phyloP scores from a whole-genome alignment of 1,140 invertebrate genomes.

The Ceratosolen fusciceps region DNA sequence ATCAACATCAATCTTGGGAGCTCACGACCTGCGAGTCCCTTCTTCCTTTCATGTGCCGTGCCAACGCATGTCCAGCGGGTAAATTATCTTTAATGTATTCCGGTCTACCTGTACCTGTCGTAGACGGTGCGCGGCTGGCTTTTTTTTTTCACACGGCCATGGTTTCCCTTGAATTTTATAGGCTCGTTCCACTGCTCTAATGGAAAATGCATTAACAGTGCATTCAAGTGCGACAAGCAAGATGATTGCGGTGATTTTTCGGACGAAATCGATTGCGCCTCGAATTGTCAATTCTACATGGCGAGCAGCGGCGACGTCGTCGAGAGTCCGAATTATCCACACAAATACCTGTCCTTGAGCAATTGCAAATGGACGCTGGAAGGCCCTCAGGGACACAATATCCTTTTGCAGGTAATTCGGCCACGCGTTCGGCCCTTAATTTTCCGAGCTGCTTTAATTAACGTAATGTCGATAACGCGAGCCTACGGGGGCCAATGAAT shows the following conservation, averaged over 20 bases:
- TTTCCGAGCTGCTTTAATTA: too few species aligned
- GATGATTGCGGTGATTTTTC: conserved; percentile 94
- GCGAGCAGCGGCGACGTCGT: conserved; percentile 95
- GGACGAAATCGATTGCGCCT: conserved; percentile 91
- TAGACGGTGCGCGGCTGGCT: too few species aligned
- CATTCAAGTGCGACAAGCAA: conserved; percentile 92
- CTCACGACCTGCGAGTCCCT: conserved; percentile 93
- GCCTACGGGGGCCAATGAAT: too few species aligned
- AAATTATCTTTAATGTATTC: conserved; percentile 53
- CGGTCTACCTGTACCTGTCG: too few species aligned
- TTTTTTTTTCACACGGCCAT: not conserved
- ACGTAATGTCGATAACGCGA: too few species aligned
- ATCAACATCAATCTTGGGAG: conserved; percentile 89
- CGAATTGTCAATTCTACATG: conserved; percentile 92
- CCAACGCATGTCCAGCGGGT: conserved; percentile 92
- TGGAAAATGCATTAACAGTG: conserved; percentile 89
- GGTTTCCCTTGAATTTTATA: conserved; percentile 57
- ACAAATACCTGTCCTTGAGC: conserved; percentile 89
- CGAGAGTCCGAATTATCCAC: conserved; percentile 94
- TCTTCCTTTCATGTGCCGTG: conserved; percentile 93
- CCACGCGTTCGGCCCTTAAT: too few species aligned
- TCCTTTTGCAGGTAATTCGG: conserved; percentile 84
- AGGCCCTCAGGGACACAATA: conserved; percentile 94
- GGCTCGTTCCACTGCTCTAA: conserved; percentile 94
- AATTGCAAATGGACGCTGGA: conserved; percentile 98